Base-by-base conservation (phyloP, 1,140 invertebrate species). In the Drosophila quadrilineata region DNA sequence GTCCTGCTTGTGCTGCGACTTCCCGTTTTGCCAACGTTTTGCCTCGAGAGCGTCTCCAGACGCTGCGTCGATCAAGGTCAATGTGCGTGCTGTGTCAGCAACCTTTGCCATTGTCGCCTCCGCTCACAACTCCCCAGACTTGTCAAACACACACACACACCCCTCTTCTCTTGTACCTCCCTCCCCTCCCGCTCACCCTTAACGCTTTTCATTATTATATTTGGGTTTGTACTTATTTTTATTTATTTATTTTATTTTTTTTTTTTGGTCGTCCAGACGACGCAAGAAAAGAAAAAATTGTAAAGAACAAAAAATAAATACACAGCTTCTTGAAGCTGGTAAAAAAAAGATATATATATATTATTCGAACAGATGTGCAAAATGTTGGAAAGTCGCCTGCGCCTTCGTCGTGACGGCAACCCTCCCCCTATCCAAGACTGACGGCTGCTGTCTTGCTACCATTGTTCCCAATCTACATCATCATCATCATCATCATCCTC, bases 11-110 rank as follows among this genome's bases (percentile, higher is more conserved):
- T 43, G 57, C 24, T 19, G 26, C 33, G n/a, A 29, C 56, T 52
- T 54, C 36, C 50, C 29, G 9, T 24, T 49, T 46, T 53, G 53
- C 71, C 29, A 10, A 62, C 26, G 3, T 24, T 3, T 6, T 6
- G 24, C 24, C 14, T 38, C 9, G 9, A n/a, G 31, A 73, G 29
- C 65, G 56, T 82, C 75, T 77, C 82, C 54, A 62, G 64, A 62
- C 64, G 57, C 56, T 64, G 12, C 29, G 56, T 72, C 64, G 73
- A 82, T 71, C 82, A 87, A 87, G 82, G 82, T 87, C 82, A 87
- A 87, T 82, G 70, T 87, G 82, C 82, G 82, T 87, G 63, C 50
- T 71, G 76, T 87, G 82, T 87, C 82, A 87, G 73, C 75, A 87
- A 87, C 73, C 82, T 82, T 76, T 71, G 75, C 59, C 71, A 66